These are phyloP conservation scores for Himantopus leucocephalus DNA, from an alignment of 2,113 vertebrate genomes.

Conservation along the genomic window DNA sequence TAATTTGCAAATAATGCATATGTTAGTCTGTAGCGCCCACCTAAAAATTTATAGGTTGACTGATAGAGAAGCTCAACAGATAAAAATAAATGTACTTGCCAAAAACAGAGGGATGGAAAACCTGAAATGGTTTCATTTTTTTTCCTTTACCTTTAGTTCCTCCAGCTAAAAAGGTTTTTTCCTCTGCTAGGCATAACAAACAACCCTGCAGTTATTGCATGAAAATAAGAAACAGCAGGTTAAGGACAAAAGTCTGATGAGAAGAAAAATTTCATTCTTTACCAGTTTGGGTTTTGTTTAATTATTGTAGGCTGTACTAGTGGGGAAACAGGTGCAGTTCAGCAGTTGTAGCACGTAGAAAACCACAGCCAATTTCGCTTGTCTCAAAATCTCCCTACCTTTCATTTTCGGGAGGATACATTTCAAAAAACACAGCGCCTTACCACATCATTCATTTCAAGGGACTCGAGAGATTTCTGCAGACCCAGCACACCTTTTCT, in stretches of 20 bases:
- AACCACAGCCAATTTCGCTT: background rate
- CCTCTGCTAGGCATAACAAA: background rate
- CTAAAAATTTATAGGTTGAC: background rate
- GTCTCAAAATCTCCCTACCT: background rate
- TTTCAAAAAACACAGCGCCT: background rate
- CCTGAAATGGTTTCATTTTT: background rate
- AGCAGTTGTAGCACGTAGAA: background rate
- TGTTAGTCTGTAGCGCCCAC: background rate
- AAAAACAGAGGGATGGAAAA: background rate
- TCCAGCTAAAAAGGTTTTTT: background rate
- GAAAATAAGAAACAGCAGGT: background rate
- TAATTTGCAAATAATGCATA: background rate
- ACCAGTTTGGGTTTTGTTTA: background rate
- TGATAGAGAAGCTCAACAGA: background rate
- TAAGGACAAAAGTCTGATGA: background rate
- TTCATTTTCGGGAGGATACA: background rate
- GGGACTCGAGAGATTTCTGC: background rate
- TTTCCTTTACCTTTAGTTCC: background rate
- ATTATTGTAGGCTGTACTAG: background rate
- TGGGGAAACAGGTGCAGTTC: background rate
- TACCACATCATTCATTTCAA: background rate
- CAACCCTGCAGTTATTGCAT: fast-evolving
- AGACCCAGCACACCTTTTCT: background rate
- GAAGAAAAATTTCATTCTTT: background rate
- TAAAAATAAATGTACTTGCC: background rate